These are phyloP conservation scores for Drosophila parabipectinata DNA, from an alignment of 1,140 invertebrate genomes.

Conservation along the genomic window DNA sequence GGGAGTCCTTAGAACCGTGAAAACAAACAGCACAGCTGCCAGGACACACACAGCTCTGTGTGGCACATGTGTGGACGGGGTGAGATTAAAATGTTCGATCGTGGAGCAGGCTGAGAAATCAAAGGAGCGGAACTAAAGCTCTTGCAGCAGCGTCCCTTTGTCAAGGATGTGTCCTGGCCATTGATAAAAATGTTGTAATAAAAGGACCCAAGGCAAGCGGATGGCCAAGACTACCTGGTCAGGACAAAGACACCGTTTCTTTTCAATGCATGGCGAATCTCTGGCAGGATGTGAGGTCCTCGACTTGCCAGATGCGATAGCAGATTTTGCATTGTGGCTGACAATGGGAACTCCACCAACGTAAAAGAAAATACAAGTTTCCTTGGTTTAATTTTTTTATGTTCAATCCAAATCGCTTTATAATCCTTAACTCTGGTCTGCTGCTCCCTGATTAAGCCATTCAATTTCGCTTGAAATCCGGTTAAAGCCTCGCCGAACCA, in stretches of 20 bases:
- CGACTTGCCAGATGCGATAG: constrained; percentile 32
- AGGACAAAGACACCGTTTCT: constrained; percentile 56
- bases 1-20: constrained; percentile 60
- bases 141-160: constrained; percentile 35
- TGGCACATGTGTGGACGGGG: constrained; percentile 14
- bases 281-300: constrained; percentile 57
- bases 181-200: constrained; percentile 63
- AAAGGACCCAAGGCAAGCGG: constrained; percentile 32
- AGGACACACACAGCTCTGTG: constrained; percentile 17
- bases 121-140: constrained; percentile 80
- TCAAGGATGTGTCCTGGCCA: constrained; percentile 49
- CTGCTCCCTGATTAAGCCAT: constrained; percentile 36
- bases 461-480: constrained; percentile 26
- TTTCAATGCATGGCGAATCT: constrained; percentile 52
- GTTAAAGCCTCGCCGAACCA: constrained; percentile 5
- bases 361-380: constrained; percentile 14
- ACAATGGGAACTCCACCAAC: constrained; percentile 5
- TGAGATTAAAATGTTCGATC: constrained; percentile 59
- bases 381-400: constrained; percentile 20
- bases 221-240: constrained; percentile 53
- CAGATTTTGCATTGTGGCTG: constrained; percentile 45
- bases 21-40: constrained; percentile 62
- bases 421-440: constrained; percentile 17
- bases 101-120: constrained; percentile 44
- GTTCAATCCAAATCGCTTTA: constrained; percentile 22